Percentiles rank a stretch among this genome's conserved stretches.
These are phyloP conservation scores for Prosapia bicincta DNA, from an alignment of 2,888 invertebrate genomes.

Conservation along the genomic window DNA sequence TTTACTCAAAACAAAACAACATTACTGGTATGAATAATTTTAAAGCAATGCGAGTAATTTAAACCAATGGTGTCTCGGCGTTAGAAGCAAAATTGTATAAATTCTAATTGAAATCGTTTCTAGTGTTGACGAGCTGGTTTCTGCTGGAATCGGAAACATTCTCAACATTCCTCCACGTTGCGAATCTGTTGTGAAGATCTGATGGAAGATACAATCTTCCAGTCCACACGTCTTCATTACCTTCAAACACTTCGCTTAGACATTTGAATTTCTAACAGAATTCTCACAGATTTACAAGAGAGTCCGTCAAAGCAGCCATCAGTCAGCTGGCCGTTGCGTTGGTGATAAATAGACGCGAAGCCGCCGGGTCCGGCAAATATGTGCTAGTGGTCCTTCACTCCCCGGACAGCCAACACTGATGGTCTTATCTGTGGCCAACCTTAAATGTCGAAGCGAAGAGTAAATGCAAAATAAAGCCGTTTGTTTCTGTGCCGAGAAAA, in stretches of 20 bases:
- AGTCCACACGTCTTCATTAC: slow-evolving; percentile 26
- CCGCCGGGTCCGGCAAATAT: not conserved
- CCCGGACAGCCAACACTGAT: too few species aligned
- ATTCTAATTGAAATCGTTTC: not conserved
- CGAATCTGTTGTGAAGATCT: slow-evolving; percentile 19
- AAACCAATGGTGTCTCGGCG: too few species aligned
- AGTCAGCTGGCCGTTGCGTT: slow-evolving; percentile 3
- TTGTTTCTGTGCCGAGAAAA: too few species aligned
- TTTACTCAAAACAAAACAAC: too few species aligned
- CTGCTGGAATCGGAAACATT: slow-evolving; percentile 3
- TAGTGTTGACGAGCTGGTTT: not conserved
- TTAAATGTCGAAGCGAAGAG: too few species aligned
- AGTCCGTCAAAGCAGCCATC: slow-evolving; percentile 11
- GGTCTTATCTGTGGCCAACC: too few species aligned
- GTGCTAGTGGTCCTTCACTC: not conserved
- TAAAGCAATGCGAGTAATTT: too few species aligned
- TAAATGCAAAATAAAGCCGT: too few species aligned
- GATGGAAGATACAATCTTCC: slow-evolving; percentile 13
- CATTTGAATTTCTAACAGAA: slow-evolving; percentile 26
- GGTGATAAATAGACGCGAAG: slow-evolving; percentile 20
- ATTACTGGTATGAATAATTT: too few species aligned
- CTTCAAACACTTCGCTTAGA: slow-evolving; percentile 21
- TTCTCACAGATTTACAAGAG: slow-evolving; percentile 16
- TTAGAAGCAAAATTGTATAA: not conserved
- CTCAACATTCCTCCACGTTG: slow-evolving; percentile 14